phyloP scores from a whole-genome alignment of 2,888 invertebrate species.

The Drosophila buzzatii region DNA sequence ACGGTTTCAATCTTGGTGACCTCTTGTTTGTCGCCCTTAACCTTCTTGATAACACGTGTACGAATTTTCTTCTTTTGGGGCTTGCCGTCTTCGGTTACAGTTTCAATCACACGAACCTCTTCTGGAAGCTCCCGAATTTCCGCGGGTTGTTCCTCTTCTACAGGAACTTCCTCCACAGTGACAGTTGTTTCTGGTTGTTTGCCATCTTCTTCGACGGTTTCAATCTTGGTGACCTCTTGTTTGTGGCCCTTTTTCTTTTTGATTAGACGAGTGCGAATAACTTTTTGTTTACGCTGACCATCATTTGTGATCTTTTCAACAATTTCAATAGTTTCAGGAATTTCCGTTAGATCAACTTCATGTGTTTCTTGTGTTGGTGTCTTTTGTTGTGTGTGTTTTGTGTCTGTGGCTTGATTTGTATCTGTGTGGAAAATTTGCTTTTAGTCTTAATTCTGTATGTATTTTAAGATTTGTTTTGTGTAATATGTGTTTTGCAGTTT shows the following conservation, averaged over 20 bases:
- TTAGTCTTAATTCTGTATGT: slow-evolving; percentile 52
- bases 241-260: slow-evolving; percentile 56
- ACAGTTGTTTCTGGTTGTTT: slow-evolving; percentile 51
- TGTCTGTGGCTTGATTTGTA: slow-evolving; percentile 83
- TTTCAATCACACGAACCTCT: slow-evolving; percentile 49
- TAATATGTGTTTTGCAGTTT: slow-evolving; percentile 79
- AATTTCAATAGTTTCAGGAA: slow-evolving; percentile 55
- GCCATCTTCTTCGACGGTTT: slow-evolving; percentile 56
- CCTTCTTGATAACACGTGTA: slow-evolving; percentile 58
- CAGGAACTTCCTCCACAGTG: slow-evolving; percentile 48
- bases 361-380: slow-evolving; percentile 77
- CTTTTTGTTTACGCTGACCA: slow-evolving; percentile 42
- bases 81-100: slow-evolving; percentile 55
- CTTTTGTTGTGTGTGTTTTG: slow-evolving; percentile 85
- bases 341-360: slow-evolving; percentile 55
- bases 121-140: slow-evolving; percentile 55
- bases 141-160: slow-evolving; percentile 32
- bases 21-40: slow-evolving; percentile 61
- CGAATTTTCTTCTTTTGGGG: slow-evolving; percentile 59
- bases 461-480: slow-evolving; percentile 67
- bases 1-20: slow-evolving; percentile 63
- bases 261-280: slow-evolving; percentile 53
- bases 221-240: slow-evolving; percentile 62
- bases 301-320: slow-evolving; percentile 50
- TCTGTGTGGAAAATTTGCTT: slow-evolving; percentile 81